A percentile compares a stretch with the other conserved stretches of the same genome.
Evolutionary conservation across 2,888 invertebrate genomes (phyloP).

Genomic region (Parthenolecanium corni): DNA sequence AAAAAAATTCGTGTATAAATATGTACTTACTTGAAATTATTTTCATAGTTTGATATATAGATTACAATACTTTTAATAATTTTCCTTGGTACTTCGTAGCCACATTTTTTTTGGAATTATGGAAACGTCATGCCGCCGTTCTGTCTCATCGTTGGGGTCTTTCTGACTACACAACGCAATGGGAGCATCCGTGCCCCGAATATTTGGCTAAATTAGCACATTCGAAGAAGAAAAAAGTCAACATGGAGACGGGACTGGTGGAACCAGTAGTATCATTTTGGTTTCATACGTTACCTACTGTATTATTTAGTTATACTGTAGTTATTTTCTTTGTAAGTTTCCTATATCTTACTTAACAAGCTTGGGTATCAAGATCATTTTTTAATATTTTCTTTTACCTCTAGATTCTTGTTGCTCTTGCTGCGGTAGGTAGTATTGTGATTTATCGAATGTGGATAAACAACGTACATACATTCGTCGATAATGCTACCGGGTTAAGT

Average conservation of each 20-base stretch:
- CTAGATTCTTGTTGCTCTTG: slow-evolving; percentile 66
- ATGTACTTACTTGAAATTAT: too few relatives aligned
- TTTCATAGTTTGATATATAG: too few relatives aligned
- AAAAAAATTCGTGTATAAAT: too few relatives aligned
- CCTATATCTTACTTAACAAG: not conserved
- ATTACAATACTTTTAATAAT: too few relatives aligned
- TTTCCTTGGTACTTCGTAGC: slow-evolving; percentile 42
- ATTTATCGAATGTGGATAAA: slow-evolving; percentile 78
- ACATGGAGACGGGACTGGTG: slow-evolving; percentile 64
- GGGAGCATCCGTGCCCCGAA: slow-evolving; percentile 88
- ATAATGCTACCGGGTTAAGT: slow-evolving; percentile 51
- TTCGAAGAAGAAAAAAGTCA: slow-evolving; percentile 52
- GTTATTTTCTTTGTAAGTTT: slow-evolving; percentile 62
- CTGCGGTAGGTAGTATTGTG: slow-evolving; percentile 82
- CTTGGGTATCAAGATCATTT: not conserved
- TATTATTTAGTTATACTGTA: slow-evolving; percentile 73
- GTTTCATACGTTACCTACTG: slow-evolving; percentile 71
- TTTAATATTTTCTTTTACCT: not conserved
- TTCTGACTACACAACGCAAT: slow-evolving; percentile 78
- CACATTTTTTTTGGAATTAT: slow-evolving; percentile 82
- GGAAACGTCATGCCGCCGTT: slow-evolving; percentile 91
- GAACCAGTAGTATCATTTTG: slow-evolving; percentile 89
- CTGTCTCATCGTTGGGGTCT: slow-evolving; percentile 95
- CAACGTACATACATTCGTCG: slow-evolving; percentile 51
- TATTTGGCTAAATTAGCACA: slow-evolving; percentile 71